Evolutionary conservation across 2,888 invertebrate species (phyloP), one percentile per base, ranked within the genome.

Genomic region (Nomada lathburiana): DNA sequence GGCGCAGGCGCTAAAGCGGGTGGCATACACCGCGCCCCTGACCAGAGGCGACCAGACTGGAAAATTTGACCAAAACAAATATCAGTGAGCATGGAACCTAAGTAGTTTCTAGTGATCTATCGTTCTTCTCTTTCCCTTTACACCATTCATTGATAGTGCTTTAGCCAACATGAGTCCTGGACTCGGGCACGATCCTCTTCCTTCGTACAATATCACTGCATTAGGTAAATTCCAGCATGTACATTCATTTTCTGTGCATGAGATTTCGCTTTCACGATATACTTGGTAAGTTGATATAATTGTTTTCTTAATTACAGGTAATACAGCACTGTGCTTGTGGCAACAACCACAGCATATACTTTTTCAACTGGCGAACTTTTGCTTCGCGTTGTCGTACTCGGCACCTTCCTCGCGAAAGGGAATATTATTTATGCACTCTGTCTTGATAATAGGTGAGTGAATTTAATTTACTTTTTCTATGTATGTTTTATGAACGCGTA

Each of bases 351-450:
- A 97, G 92, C 97, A 97, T 94, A 95, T 95, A 74, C 92, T 95
- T 52, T 96, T 96, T 92, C 96, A 98, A 94, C 93, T 97, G 80
- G 97, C 97, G 23, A 97, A 98, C 93, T 95, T 96, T 81, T 96
- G 97, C 87, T 97, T 98, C 92, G 96, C 97, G 44, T 94, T 97
- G n/a, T 97, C 97, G 0, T 97, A 97, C 90, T 96, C 97, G 74
- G 96, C 97, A 13, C 97, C 97, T 20, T 96, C 96, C 88, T 96
- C 96, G 0, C 96, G 96, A 90, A 96, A 96, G 91, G 98, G 98
- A 4, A 96, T 97, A 80, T 94, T 98, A 2, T 97, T 97, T 94
- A 97, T 98, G 96, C 98, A 98, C 91, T 96, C 96, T 20, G 96
- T 97, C 89, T 95, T 98, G 85, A 97, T 97, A 88, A 94, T 97